These are phyloP conservation scores for Tinea trinotella DNA, from an alignment of 2,888 invertebrate genomes.

Conservation along the genomic window DNA sequence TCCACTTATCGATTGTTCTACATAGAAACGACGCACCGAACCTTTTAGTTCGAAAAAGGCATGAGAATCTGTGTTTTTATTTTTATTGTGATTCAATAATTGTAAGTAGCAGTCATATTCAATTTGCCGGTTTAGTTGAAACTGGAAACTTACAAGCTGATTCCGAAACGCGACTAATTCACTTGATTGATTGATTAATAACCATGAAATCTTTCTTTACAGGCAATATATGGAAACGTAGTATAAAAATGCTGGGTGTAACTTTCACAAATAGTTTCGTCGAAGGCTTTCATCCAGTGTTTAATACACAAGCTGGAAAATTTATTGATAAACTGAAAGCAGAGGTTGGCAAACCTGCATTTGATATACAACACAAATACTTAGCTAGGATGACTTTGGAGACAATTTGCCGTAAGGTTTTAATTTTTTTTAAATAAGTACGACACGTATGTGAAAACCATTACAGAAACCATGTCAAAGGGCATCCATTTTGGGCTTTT, in stretches of 20 bases:
- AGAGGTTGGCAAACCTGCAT: slow-evolving; percentile 34
- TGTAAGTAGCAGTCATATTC: too few species aligned
- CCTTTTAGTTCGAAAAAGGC: too few species aligned
- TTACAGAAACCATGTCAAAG: background rate
- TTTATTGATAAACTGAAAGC: slow-evolving; percentile 31
- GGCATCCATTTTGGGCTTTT: background rate
- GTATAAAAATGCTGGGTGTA: slow-evolving; percentile 40
- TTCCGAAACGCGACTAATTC: too few species aligned
- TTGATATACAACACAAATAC: slow-evolving; percentile 35
- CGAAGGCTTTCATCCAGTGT: slow-evolving; percentile 39
- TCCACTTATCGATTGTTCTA: too few species aligned
- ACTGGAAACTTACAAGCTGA: too few species aligned
- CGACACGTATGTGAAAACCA: background rate
- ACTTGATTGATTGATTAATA: too few species aligned
- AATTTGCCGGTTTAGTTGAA: too few species aligned
- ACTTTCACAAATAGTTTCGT: slow-evolving; percentile 38
- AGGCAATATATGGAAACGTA: slow-evolving; percentile 46
- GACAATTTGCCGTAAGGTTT: slow-evolving; percentile 49
- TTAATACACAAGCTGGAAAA: slow-evolving; percentile 37
- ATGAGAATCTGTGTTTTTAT: too few species aligned
- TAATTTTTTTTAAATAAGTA: background rate
- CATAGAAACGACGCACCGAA: too few species aligned
- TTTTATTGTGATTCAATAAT: too few species aligned
- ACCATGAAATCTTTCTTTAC: too few species aligned
- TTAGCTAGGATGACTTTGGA: slow-evolving; percentile 40